Evolutionary conservation across 2,797 vertebrate genomes (phyloP).

Genomic region (Anomalospiza imberbis): DNA sequence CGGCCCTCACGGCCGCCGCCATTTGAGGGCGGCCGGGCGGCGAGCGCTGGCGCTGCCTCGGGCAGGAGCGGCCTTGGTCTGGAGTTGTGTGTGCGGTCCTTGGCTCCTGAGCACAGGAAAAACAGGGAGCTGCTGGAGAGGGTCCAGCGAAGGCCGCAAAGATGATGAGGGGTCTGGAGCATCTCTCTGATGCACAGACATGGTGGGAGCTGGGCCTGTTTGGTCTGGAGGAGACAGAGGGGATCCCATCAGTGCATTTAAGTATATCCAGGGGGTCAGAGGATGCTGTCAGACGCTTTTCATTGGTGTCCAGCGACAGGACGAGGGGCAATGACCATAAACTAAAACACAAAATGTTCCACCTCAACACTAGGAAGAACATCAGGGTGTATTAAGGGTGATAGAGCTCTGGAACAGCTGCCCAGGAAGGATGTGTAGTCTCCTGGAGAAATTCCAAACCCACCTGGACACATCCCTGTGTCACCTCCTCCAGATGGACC

Average conservation of each 20-base stretch:
- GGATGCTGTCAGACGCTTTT: background rate
- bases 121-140: background rate
- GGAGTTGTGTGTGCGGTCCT: rapidly evolving
- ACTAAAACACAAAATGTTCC: background rate
- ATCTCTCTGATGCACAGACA: background rate
- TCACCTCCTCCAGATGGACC: background rate
- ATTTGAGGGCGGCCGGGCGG: background rate
- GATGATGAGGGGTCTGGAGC: background rate
- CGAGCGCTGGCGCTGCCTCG: background rate
- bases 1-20: background rate
- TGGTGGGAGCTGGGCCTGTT: background rate
- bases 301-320: background rate
- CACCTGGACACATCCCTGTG: background rate
- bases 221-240: background rate
- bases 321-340: background rate
- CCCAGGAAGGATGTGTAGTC: background rate
- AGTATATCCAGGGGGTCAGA: background rate
- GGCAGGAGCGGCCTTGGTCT: rapidly evolving
- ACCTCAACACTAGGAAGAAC: background rate
- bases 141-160: background rate
- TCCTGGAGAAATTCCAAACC: background rate
- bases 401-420: background rate
- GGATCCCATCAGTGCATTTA: background rate
- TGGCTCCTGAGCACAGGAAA: background rate
- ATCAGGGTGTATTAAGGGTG: too few relatives aligned